Conservation (phyloP, 1,140 invertebrate genomes). For the Drosophila eugracilis region DNA sequence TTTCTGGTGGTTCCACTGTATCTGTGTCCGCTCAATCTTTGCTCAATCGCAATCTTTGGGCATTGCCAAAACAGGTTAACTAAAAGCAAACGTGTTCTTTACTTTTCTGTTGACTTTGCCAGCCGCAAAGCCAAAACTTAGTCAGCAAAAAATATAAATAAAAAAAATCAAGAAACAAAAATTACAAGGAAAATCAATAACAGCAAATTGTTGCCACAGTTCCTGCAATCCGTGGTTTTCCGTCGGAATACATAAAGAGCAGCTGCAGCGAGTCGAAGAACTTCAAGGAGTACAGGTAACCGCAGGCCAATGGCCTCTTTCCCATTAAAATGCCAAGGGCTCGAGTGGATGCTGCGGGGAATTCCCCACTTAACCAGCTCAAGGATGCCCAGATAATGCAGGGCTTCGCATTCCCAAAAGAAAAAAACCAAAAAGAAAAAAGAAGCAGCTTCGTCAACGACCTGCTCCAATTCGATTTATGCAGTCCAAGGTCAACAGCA, state of each 20-base stretch:
- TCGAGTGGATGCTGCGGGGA: constrained; percentile 14
- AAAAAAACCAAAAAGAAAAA: not conserved
- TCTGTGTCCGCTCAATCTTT: constrained; percentile 71
- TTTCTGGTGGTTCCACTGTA: too few relatives aligned
- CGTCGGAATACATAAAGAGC: constrained; percentile 30
- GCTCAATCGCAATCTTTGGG: constrained; percentile 81
- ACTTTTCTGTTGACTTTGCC: constrained; percentile 71
- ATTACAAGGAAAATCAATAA: constrained; percentile 29
- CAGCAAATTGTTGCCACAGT: constrained; percentile 55
- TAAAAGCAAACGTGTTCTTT: constrained; percentile 82
- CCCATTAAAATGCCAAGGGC: constrained; percentile 46
- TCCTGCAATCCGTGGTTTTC: constrained; percentile 24
- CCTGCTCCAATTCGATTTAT: constrained; percentile 80
- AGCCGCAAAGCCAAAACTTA: constrained; percentile 70
- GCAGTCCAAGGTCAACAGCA: constrained; percentile 76
- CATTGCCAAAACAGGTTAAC: constrained; percentile 79
- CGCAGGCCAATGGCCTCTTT: constrained; percentile 8
- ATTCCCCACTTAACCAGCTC: constrained; percentile 30
- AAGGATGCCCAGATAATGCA: constrained; percentile 68
- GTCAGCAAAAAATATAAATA: constrained; percentile 37
- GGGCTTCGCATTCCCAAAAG: constrained; percentile 41
- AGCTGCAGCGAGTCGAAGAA: constrained; percentile 17
- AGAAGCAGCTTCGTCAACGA: constrained; percentile 64
- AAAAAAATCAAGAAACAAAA: not conserved
- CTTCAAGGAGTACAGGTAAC: constrained; percentile 33